Percentiles rank a stretch among this genome's conserved stretches.
These are phyloP conservation scores for Perdita meconis DNA, from an alignment of 2,888 invertebrate species.

Conservation along the genomic window DNA sequence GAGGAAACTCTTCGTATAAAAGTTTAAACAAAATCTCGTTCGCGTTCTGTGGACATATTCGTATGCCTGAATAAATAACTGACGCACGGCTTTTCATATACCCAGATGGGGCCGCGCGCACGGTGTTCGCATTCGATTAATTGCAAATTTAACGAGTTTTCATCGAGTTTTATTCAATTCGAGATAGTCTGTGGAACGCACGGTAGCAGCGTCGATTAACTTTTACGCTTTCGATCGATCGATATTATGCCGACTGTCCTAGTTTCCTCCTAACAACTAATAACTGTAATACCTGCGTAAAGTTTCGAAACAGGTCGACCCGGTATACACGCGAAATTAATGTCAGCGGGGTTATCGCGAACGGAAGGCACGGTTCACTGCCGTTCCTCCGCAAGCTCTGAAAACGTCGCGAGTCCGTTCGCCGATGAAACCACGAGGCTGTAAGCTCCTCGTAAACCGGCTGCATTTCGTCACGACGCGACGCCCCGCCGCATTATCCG, in stretches of 20 bases:
- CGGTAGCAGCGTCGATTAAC: neutral
- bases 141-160: constrained; percentile 5
- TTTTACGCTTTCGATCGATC: neutral
- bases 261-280: constrained; percentile 2
- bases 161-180: constrained; percentile 2
- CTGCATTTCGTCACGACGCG: constrained; percentile 57
- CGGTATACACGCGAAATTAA: constrained; percentile 40
- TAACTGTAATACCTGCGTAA: constrained; percentile 23
- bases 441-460: constrained; percentile 68
- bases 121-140: neutral
- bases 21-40: constrained; percentile 19
- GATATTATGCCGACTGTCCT: neutral
- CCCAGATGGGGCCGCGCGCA: neutral
- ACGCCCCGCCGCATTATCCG: constrained; percentile 49
- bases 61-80: constrained; percentile 8
- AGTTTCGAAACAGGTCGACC: constrained; percentile 13
- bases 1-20: neutral
- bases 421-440: constrained; percentile 66
- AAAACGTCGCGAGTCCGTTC: constrained; percentile 22
- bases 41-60: neutral
- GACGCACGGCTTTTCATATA: neutral
- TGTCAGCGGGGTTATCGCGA: constrained; percentile 42
- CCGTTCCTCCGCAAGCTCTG: neutral
- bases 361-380: no score
- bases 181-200: neutral